Evolutionary conservation across 2,888 invertebrate species (phyloP).

Genomic region (Exephanes ischioxanthus): DNA sequence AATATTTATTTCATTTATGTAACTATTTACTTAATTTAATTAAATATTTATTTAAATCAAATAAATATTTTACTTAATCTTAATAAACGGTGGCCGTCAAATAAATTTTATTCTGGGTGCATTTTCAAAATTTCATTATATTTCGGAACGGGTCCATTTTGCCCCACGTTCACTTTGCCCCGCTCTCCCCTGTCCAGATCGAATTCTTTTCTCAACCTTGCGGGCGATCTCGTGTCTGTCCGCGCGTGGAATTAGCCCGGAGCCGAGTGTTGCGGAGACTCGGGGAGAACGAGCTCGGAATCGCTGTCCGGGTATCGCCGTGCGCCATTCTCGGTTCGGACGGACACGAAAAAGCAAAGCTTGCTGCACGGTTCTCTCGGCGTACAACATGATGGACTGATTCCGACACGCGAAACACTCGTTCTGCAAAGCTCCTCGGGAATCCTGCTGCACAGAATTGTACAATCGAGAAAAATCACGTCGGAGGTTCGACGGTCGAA

Average conservation of each 20-base stretch:
- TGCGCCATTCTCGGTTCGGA: not conserved
- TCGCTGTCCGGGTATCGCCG: not conserved
- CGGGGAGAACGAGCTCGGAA: not conserved
- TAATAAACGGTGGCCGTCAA: too few relatives aligned
- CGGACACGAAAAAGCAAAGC: not conserved
- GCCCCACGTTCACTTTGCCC: too few relatives aligned
- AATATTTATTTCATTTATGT: too few relatives aligned
- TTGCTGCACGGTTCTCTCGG: not conserved
- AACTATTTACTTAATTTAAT: too few relatives aligned
- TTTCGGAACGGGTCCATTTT: too few relatives aligned
- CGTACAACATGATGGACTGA: not conserved
- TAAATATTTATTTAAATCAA: too few relatives aligned
- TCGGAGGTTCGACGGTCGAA: not conserved
- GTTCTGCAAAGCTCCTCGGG: not conserved
- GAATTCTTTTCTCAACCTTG: not conserved
- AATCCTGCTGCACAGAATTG: not conserved
- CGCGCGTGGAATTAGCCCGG: not conserved
- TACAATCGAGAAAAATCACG: not conserved
- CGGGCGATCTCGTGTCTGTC: conserved; percentile 7
- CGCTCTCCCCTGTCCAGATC: too few relatives aligned
- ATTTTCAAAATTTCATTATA: too few relatives aligned
- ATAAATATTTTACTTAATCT: too few relatives aligned
- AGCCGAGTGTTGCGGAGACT: not conserved
- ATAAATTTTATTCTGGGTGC: too few relatives aligned
- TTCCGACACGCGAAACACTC: conserved; percentile 9